A percentile compares a stretch with the other conserved stretches of the same genome.
These are phyloP conservation scores for Cacajao melanocephalus DNA, from an alignment of 2,797 vertebrate species.

Conservation along the genomic window DNA sequence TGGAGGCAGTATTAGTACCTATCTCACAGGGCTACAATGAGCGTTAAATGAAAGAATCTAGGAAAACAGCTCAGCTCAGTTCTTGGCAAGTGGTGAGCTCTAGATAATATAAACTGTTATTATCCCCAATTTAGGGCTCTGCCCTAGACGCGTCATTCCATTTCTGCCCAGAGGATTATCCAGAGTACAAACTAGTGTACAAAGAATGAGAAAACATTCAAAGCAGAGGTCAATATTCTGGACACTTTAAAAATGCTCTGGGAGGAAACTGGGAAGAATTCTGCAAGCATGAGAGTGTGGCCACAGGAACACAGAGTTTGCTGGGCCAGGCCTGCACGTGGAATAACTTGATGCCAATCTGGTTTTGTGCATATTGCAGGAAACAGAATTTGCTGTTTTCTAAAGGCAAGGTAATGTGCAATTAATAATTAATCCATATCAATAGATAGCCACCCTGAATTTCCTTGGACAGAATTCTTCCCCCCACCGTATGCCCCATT, in stretches of 20 bases:
- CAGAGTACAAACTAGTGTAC: neutral
- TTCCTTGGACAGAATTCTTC: neutral
- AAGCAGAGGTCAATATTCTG: neutral
- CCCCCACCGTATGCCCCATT: neutral
- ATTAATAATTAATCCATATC: neutral
- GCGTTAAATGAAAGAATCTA: neutral
- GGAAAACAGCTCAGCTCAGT: neutral
- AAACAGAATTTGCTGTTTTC: neutral
- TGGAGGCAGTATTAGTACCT: neutral
- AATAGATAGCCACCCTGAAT: neutral
- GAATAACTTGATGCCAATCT: neutral
- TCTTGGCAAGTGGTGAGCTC: neutral
- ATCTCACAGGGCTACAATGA: neutral
- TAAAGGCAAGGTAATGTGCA: neutral
- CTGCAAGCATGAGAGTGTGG: neutral
- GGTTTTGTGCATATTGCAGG: neutral
- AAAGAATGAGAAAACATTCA: neutral
- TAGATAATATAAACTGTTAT: neutral
- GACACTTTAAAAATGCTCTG: neutral
- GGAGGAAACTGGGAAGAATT: neutral
- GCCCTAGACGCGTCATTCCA: neutral
- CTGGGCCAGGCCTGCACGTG: neutral
- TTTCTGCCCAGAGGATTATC: slow-evolving; percentile 13
- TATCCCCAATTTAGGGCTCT: slow-evolving; percentile 1
- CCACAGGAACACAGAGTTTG: neutral